Evolutionary conservation across 2,888 invertebrate genomes (phyloP).

Genomic region (Spisula subtruncata): DNA sequence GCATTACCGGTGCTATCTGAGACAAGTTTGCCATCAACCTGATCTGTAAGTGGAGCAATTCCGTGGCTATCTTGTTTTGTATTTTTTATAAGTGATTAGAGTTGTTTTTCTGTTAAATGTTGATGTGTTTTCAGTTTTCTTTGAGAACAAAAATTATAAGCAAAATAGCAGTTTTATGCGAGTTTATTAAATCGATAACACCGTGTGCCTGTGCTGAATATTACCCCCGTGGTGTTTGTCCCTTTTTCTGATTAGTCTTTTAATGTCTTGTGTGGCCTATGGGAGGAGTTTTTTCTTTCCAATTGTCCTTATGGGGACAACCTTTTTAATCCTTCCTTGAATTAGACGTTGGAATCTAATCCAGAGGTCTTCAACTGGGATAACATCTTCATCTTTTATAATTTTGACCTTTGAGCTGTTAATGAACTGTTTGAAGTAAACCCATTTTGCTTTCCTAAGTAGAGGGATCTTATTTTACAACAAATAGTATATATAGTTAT

Average conservation of each 20-base stretch:
- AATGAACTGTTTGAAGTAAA: not conserved
- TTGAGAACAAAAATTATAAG: too few species aligned
- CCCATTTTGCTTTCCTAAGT: conserved; percentile 33
- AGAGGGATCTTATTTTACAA: conserved; percentile 31
- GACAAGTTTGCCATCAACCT: not conserved
- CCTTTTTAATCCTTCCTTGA: conserved; percentile 7
- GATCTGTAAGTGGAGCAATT: conserved; percentile 29
- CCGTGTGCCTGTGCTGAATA: conserved; percentile 23
- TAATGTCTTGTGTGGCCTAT: too few species aligned
- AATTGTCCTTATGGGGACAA: conserved; percentile 39
- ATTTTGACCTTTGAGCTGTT: too few species aligned
- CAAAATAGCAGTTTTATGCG: too few species aligned
- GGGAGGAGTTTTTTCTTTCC: too few species aligned
- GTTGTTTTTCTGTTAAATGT: conserved; percentile 31
- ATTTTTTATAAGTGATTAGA: too few species aligned
- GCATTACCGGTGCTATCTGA: not conserved
- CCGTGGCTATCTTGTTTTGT: conserved; percentile 38
- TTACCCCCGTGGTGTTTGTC: conserved; percentile 12
- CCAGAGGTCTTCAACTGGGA: not conserved
- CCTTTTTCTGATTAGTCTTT: not conserved
- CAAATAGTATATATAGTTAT: too few species aligned
- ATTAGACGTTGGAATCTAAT: not conserved
- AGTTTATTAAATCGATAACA: too few species aligned
- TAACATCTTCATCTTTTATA: too few species aligned
- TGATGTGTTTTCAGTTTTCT: not conserved